Conservation (phyloP, 2,113 vertebrate genomes). For the Leptobrachium leishanense region DNA sequence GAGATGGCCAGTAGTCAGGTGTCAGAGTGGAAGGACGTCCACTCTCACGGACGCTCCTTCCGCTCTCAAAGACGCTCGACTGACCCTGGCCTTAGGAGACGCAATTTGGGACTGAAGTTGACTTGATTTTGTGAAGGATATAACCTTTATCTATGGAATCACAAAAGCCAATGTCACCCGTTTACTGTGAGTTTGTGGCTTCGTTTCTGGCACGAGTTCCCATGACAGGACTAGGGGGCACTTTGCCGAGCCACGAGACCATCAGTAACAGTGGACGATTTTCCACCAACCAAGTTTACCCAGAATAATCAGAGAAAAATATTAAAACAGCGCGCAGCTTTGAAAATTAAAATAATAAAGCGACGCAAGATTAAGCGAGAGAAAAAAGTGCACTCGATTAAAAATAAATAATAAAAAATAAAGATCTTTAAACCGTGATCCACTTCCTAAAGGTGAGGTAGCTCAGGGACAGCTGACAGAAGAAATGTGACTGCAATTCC, state of each 20-base stretch:
- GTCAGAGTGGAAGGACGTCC: too few relatives aligned
- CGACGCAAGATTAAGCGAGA: constrained; percentile 65
- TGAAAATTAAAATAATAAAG: constrained; percentile 57
- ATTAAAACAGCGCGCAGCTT: constrained; percentile 62
- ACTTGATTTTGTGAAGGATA: not conserved
- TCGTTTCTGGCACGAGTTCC: not conserved
- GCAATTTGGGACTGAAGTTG: too few relatives aligned
- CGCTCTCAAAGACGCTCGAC: too few relatives aligned
- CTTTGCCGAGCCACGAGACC: not conserved
- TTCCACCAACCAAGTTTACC: constrained; percentile 52
- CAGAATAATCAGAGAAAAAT: constrained; percentile 64
- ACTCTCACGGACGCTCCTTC: too few relatives aligned
- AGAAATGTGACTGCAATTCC: constrained; percentile 80
- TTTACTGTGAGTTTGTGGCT: not conserved
- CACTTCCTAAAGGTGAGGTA: constrained; percentile 67
- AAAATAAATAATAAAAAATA: constrained; percentile 31
- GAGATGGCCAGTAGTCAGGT: too few relatives aligned
- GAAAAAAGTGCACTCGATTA: constrained; percentile 63
- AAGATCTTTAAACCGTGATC: constrained; percentile 62
- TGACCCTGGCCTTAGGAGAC: too few relatives aligned
- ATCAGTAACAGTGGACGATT: constrained; percentile 52
- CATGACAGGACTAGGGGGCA: not conserved
- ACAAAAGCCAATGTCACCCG: not conserved
- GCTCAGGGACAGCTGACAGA: constrained; percentile 80
- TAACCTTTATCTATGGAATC: not conserved